A percentile compares a stretch with the other conserved stretches of the same genome.
phyloP scores from a whole-genome alignment of 2,888 invertebrate genomes.

The Caenorhabditis macrosperma region DNA sequence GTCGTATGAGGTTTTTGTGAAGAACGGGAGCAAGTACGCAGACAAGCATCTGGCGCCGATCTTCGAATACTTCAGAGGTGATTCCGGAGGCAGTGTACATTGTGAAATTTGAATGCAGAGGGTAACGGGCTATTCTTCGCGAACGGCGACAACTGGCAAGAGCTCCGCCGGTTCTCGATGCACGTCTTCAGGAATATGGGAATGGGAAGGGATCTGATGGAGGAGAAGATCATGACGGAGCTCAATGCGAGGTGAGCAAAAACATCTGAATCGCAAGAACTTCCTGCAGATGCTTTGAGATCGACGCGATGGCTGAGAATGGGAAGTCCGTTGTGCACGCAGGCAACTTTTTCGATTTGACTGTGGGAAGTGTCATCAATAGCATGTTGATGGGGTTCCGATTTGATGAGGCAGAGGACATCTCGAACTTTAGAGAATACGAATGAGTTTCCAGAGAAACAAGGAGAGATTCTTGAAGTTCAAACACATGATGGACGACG shows the following conservation, averaged over 20 bases:
- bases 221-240: conserved; percentile 50
- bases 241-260: conserved; percentile 32
- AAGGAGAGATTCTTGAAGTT: conserved; percentile 4
- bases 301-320: neutral
- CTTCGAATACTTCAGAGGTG: conserved; percentile 6
- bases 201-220: no score
- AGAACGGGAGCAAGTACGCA: conserved; percentile 23
- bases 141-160: conserved; percentile 42
- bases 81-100: no score
- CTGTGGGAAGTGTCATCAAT: no score
- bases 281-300: no score
- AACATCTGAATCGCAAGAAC: no score
- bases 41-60: conserved; percentile 8
- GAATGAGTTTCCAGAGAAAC: neutral
- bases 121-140: conserved; percentile 36
- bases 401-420: neutral
- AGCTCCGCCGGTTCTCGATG: conserved; percentile 46
- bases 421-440: neutral
- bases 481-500: conserved; percentile 16
- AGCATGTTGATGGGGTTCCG: conserved; percentile 29
- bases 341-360: no score
- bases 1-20: conserved; percentile 33
- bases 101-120: conserved; percentile 20
- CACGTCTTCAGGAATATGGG: conserved; percentile 48
- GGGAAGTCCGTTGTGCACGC: conserved; percentile 9